Conservation (phyloP, 2,888 invertebrate genomes). For the Synanthedon tipuliformis region DNA sequence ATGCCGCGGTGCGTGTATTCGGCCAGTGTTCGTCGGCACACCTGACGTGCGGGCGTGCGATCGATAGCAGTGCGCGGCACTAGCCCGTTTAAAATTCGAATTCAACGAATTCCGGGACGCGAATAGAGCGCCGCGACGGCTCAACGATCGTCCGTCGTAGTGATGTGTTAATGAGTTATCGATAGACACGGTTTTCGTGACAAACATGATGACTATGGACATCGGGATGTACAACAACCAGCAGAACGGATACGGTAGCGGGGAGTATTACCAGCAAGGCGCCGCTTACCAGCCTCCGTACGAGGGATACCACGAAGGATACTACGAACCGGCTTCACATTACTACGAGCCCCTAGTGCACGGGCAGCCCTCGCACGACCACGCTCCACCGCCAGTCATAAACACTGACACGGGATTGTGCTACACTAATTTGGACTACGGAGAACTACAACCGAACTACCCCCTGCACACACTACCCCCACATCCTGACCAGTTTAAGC, state of each 20-base stretch:
- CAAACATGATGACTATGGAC: slow-evolving; percentile 84
- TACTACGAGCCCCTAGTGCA: slow-evolving; percentile 64
- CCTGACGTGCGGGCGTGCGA: slow-evolving; percentile 53
- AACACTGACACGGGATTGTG: slow-evolving; percentile 88
- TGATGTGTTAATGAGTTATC: slow-evolving; percentile 54
- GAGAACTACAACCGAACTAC: slow-evolving; percentile 56
- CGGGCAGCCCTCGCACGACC: slow-evolving; percentile 51
- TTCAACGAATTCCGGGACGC: slow-evolving; percentile 31
- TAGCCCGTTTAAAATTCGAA: slow-evolving; percentile 32
- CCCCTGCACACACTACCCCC: slow-evolving; percentile 69
- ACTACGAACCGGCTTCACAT: slow-evolving; percentile 58
- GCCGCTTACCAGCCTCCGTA: slow-evolving; percentile 52
- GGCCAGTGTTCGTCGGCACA: slow-evolving; percentile 50
- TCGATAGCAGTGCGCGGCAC: slow-evolving; percentile 33
- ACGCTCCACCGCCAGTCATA: slow-evolving; percentile 75
- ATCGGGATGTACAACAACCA: slow-evolving; percentile 82
- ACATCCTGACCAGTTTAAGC: slow-evolving; percentile 61
- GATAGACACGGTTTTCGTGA: slow-evolving; percentile 42
- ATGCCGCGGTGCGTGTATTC: slow-evolving; percentile 25
- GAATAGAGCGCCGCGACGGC: slow-evolving; percentile 19
- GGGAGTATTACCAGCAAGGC: slow-evolving; percentile 66
- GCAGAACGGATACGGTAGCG: slow-evolving; percentile 67
- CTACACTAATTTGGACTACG: slow-evolving; percentile 90
- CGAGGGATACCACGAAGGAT: slow-evolving; percentile 58
- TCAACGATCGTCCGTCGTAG: slow-evolving; percentile 23